Conservation (phyloP, 37 sponge, comb jelly and placozoan species). For the Halisarca cf. caerulea region DNA sequence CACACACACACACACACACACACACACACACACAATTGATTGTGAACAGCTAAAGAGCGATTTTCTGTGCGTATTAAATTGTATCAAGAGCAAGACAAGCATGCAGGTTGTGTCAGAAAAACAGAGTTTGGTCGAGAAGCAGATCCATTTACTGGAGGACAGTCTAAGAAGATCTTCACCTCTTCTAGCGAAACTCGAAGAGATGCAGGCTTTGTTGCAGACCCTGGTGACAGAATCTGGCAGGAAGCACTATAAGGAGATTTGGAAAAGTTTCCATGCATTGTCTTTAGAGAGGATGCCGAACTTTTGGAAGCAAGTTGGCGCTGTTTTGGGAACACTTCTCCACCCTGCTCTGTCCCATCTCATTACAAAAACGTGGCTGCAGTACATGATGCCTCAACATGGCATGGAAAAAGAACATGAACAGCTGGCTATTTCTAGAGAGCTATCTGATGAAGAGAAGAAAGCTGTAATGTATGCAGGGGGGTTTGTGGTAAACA, state of each 20-base stretch:
- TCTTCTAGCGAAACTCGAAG: background rate
- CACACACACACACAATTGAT: no score
- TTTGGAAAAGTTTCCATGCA: background rate
- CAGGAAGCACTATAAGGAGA: background rate
- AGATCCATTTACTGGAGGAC: background rate
- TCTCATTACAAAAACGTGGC: no score
- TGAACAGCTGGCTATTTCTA: background rate
- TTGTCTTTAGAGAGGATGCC: background rate
- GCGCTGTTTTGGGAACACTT: no score
- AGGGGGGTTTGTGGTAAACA: background rate
- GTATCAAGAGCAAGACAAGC: background rate
- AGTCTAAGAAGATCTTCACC: background rate
- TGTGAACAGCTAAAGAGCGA: background rate
- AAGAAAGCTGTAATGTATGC: background rate
- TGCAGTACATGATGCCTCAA: background rate
- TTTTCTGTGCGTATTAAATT: background rate
- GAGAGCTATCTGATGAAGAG: background rate
- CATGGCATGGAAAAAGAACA: background rate
- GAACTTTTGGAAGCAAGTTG: background rate
- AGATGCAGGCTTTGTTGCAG: background rate
- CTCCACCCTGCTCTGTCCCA: no score
- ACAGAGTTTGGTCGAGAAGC: background rate
- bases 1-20: no score
- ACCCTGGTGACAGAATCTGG: background rate
- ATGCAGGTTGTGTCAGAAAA: conserved; percentile 1